Evolutionary conservation across 1,140 invertebrate species (phyloP), one percentile per base, ranked within the genome.

Genomic region (Scaptomyza hsui): DNA sequence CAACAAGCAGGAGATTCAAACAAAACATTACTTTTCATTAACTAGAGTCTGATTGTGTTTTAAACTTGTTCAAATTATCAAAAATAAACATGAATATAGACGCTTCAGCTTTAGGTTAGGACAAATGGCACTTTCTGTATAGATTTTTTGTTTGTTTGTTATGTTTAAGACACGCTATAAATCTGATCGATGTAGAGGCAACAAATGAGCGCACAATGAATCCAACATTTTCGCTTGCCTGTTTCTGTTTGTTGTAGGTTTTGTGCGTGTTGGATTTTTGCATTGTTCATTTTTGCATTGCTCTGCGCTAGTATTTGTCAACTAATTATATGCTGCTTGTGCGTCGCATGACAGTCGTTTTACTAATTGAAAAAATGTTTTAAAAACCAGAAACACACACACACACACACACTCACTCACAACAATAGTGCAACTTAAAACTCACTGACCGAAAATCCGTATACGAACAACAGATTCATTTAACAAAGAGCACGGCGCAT

Each of bases 331-430:
- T 39, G 51, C 61, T 64, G 51, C 24, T 24, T 35, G 12, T 42
- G 51, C 18, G 35, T 15, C 24, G 13, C 7, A 15, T 19, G 60
- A 42, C 41, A 32, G 29, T 49, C 26, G 56, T 32, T 42, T 32
- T 12, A 26, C 44, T 57, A 57, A 71, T 71, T 64, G 68, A 57
- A 71, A 64, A 64, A 37, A 47, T 71, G 45, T 51, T 71, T 51
- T 65, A 51, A 65, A 55, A 41, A 9, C 26, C 42, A 39, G 10
- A 29, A n/a, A 19, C 29, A 26, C 6, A 5, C 24, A 26, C 24
- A 26, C 3, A 26, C 24, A 26, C 24, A 26, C 5, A 26, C 24
- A 26, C 24, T 1, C 26, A 29, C 26, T 1, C 24, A 24, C 24
- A 24, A 5, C 4, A 24, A 24, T 24, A 4, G 4, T 24, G 7